Evolutionary conservation across 2,113 vertebrate genomes (phyloP).

Genomic region (Indicator maculatus): DNA sequence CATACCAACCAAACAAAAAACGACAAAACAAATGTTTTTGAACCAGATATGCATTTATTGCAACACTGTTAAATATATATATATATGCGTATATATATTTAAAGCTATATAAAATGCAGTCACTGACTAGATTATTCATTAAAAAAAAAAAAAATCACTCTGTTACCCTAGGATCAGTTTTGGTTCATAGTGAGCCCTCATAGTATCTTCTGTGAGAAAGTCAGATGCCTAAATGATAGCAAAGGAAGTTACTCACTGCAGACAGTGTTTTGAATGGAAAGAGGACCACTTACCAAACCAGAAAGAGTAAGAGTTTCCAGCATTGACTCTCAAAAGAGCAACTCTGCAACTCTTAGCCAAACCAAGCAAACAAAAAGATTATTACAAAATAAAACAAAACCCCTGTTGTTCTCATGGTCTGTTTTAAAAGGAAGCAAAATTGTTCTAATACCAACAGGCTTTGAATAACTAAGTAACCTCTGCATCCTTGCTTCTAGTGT

Average conservation of each 20-base stretch:
- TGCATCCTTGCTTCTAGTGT: neutral
- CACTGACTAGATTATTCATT: neutral
- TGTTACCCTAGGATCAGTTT: neutral
- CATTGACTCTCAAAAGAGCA: neutral
- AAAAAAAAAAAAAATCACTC: neutral
- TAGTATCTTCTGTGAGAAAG: neutral
- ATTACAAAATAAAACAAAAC: neutral
- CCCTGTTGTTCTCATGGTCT: fast-evolving
- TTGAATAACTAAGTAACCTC: neutral
- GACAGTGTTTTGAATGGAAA: neutral
- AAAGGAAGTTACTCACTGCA: neutral
- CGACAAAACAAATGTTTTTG: neutral
- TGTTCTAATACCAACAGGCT: neutral
- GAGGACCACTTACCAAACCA: neutral
- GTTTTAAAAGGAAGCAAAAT: neutral
- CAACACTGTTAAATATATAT: too few relatives aligned
- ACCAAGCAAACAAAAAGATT: neutral
- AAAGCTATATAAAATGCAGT: neutral
- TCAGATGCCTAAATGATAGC: neutral
- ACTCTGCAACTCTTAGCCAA: neutral
- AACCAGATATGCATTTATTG: neutral
- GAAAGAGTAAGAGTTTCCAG: neutral
- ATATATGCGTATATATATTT: too few relatives aligned
- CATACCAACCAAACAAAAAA: neutral
- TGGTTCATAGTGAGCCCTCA: neutral